Evolutionary conservation across 2,888 invertebrate genomes (phyloP).

Genomic region (Polietes domitor): DNA sequence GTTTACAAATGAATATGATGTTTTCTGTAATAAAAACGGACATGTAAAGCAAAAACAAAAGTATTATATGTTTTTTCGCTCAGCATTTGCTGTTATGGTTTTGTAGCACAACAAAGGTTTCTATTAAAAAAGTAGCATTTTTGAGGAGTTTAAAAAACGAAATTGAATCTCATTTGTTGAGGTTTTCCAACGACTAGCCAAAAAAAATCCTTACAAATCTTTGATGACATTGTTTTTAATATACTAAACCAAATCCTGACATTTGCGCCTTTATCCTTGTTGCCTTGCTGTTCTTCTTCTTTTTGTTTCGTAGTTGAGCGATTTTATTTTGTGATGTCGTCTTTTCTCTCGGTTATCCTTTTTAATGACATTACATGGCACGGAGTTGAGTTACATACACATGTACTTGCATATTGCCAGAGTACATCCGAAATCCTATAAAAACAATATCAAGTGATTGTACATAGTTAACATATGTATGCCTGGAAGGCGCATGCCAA

Average conservation of each 20-base stretch:
- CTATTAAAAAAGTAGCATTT: background rate
- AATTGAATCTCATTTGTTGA: conserved; percentile 12
- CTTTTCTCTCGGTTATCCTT: conserved; percentile 22
- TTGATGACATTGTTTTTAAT: conserved; percentile 30
- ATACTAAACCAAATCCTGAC: conserved; percentile 18
- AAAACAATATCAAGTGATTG: conserved; percentile 46
- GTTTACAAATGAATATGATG: conserved; percentile 68
- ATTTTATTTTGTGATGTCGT: no score
- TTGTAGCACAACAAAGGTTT: background rate
- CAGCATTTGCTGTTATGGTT: background rate
- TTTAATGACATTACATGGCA: conserved; percentile 21
- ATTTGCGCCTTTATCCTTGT: conserved; percentile 10
- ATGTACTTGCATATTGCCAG: background rate
- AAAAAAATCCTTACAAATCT: conserved; percentile 30
- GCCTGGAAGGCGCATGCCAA: conserved; percentile 50
- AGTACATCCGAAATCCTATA: conserved; percentile 37
- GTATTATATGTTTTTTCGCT: conserved; percentile 27
- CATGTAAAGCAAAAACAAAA: conserved; percentile 44
- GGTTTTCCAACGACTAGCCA: background rate
- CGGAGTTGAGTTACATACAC: background rate
- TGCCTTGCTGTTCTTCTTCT: background rate
- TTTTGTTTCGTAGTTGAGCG: background rate
- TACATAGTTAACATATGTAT: conserved; percentile 49
- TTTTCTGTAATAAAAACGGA: conserved; percentile 36
- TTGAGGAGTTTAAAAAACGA: background rate